A percentile compares a stretch with the other conserved stretches of the same genome.
Evolutionary conservation across 2,797 vertebrate species (phyloP).

Genomic region (Kryptopterus vitreolus): DNA sequence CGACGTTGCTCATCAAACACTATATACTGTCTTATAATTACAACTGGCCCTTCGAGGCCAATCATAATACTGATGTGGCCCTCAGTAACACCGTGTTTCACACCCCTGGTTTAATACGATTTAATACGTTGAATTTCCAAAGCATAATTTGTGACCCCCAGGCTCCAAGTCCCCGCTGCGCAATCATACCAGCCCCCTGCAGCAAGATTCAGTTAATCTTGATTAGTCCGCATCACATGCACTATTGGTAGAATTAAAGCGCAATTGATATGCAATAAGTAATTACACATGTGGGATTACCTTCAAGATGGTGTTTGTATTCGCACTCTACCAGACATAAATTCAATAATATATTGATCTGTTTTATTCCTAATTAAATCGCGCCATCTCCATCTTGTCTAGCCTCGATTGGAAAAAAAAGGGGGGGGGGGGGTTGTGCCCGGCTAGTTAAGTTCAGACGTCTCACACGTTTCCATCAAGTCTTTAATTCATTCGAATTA

Average conservation of each 20-base stretch:
- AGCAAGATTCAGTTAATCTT: neutral
- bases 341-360: conserved; percentile 30
- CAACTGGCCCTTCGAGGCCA: too few relatives aligned
- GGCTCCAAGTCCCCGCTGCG: neutral
- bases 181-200: too few relatives aligned
- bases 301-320: neutral
- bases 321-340: conserved; percentile 3
- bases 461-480: neutral
- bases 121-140: neutral
- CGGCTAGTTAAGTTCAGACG: too few relatives aligned
- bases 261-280: neutral
- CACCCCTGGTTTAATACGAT: too few relatives aligned
- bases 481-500: neutral
- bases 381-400: conserved; percentile 30
- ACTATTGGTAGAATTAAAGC: neutral
- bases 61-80: too few relatives aligned
- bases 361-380: conserved; percentile 41
- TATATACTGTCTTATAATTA: too few relatives aligned
- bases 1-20: too few relatives aligned
- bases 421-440: too few relatives aligned
- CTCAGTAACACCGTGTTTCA: too few relatives aligned
- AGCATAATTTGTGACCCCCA: neutral
- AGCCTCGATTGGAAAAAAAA: conserved; percentile 20
- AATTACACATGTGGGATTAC: neutral
- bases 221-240: neutral